Base-by-base conservation (phyloP, 1,140 invertebrate genomes). In the Hypothenemus hampei region DNA sequence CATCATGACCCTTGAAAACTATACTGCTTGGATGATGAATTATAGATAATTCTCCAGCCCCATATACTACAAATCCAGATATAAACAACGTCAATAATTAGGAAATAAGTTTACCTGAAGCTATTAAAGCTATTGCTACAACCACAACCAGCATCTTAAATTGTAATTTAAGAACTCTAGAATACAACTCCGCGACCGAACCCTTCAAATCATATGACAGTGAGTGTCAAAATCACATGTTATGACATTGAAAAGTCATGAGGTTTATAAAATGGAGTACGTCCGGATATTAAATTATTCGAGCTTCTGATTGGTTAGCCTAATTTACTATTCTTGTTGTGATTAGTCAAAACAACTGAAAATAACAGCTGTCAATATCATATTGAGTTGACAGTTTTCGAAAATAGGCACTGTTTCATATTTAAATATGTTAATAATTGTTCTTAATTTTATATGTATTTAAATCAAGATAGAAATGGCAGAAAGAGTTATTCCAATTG, bases 11-110 rank as follows among this genome's bases (percentile, higher is more conserved):
- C 60, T 77, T 75, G 66, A 89, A 88, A 44, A 75, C 72, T 33
- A 87, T 70, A 59, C 81, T 81, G 23, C 77, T 72, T 16, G 86
- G 84, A 64, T 75, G 79, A 63, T 82, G 78, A 33, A 88, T 68
- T 16, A 88, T 69, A 37, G 75, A 75, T 33, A 89, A 79, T 70
- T 86, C 82, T 23, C 85, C 85, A 57, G 67, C 72, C 29, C 78
- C 84, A 59, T 78, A 72, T 29, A 76, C 85, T 88, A 50, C 57
- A 75, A 55, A 29, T 23, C 22, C 18, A 16, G 4, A 21, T 35
- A 21, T 43, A 15, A 37, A 21, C 13, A 43, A 43, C 4, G 4
- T 10, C 6, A 40, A 50, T 26, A 40, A 15, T 20, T 23, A 20
- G 10, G n/a, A 6, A 43, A 18, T 23, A 29, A 24, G 23, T 22